phyloP scores from a whole-genome alignment of 2,797 vertebrate genomes.

The Nyctibius grandis region DNA sequence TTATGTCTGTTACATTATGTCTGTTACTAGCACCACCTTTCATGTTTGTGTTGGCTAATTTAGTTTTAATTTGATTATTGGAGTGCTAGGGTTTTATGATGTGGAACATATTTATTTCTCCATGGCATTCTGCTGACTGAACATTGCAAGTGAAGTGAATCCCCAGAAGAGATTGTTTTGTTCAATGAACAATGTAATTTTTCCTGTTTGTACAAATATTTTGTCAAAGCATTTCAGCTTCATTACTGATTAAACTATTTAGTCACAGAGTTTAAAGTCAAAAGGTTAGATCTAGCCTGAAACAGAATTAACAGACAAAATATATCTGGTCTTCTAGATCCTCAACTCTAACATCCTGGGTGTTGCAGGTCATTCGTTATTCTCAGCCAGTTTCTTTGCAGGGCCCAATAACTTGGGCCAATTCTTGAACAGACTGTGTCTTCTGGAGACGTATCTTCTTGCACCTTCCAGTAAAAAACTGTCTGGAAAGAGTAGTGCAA shows the following conservation, averaged over 20 bases:
- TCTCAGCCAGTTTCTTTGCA: not conserved
- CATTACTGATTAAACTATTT: not conserved
- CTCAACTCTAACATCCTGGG: not conserved
- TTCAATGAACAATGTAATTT: conserved; percentile 6
- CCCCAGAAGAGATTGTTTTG: not conserved
- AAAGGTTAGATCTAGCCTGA: not conserved
- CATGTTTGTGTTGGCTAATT: not conserved
- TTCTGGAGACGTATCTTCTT: not conserved
- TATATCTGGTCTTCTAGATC: not conserved
- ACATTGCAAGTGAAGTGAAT: conserved; percentile 9
- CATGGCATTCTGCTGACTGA: conserved; percentile 3
- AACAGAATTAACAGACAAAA: not conserved
- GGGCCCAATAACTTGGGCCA: not conserved
- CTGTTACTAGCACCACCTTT: not conserved
- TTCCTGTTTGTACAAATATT: conserved; percentile 17
- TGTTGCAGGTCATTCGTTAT: not conserved
- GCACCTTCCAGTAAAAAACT: not conserved
- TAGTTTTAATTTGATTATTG: not conserved
- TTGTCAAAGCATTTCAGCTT: conserved; percentile 19
- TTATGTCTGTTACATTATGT: not conserved
- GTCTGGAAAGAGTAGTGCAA: not conserved
- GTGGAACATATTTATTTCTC: not conserved
- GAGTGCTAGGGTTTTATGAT: not conserved
- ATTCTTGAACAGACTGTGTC: not conserved
- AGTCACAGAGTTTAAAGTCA: not conserved